Evolutionary conservation across 1,140 invertebrate species (phyloP).

Genomic region (Galleria mellonella): DNA sequence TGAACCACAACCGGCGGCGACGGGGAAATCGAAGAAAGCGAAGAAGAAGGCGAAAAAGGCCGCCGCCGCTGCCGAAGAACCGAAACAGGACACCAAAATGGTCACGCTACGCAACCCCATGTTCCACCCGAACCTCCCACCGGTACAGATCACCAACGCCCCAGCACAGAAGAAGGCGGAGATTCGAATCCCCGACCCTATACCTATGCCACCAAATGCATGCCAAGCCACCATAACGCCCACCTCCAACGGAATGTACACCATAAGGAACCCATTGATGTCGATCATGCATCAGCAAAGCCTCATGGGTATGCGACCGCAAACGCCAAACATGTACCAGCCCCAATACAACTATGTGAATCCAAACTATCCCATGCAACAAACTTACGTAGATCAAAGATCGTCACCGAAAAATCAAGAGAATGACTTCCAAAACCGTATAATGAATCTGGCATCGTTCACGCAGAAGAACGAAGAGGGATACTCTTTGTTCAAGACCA

Average conservation of each 20-base stretch:
- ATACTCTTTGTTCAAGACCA: constrained; percentile 56
- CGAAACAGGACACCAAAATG: constrained; percentile 75
- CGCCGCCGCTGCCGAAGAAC: constrained; percentile 18
- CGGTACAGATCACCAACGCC: constrained; percentile 46
- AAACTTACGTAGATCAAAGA: constrained; percentile 16
- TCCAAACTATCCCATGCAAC: constrained; percentile 26
- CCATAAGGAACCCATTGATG: constrained; percentile 82
- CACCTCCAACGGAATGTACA: constrained; percentile 80
- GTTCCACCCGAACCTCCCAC: constrained; percentile 74
- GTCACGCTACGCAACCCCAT: constrained; percentile 85
- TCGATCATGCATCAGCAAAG: constrained; percentile 69
- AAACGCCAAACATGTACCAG: constrained; percentile 25
- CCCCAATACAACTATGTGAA: constrained; percentile 45
- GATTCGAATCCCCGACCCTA: constrained; percentile 58
- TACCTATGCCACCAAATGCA: constrained; percentile 63
- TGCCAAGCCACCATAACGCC: constrained; percentile 71
- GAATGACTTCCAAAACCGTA: constrained; percentile 45
- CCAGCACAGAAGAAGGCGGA: constrained; percentile 75
- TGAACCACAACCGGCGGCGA: constrained; percentile 25
- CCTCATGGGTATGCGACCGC: constrained; percentile 41
- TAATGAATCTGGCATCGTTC: constrained; percentile 56
- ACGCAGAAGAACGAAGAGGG: constrained; percentile 62
- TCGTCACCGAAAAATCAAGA: constrained; percentile 25
- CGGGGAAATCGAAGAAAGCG: constrained; percentile 55
- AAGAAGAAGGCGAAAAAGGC: constrained; percentile 66